Evolutionary conservation across 2,888 invertebrate species (phyloP).

Genomic region (Epistrophella euchroma): DNA sequence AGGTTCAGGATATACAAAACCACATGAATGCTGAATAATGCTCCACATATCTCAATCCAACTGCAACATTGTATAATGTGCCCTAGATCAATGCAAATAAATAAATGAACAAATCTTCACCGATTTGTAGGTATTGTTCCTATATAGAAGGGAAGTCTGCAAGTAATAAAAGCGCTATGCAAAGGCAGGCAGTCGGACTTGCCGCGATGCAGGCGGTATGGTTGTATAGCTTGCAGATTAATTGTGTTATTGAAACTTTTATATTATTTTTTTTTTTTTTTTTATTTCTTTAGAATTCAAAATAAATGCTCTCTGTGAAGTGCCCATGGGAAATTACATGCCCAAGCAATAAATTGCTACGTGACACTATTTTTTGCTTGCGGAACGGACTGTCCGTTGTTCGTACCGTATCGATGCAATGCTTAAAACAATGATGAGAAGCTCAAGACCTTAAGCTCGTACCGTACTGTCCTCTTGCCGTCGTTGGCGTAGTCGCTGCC

Average conservation of each 20-base stretch:
- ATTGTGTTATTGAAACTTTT: constrained; percentile 59
- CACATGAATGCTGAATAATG: constrained; percentile 11
- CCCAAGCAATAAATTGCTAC: constrained; percentile 63
- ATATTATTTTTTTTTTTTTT: neutral
- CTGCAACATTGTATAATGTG: constrained; percentile 32
- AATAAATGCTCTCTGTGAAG: constrained; percentile 53
- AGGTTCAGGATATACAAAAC: constrained; percentile 14
- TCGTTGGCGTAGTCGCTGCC: neutral
- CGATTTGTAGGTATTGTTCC: neutral
- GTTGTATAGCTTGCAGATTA: constrained; percentile 26
- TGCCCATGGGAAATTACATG: constrained; percentile 66
- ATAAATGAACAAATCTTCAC: constrained; percentile 17
- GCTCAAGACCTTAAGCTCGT: constrained; percentile 36
- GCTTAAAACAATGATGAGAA: constrained; percentile 39
- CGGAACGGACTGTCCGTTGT: constrained; percentile 35
- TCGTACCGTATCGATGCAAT: constrained; percentile 11
- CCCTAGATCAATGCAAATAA: constrained; percentile 32
- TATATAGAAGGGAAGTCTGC: neutral
- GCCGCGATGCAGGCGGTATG: neutral
- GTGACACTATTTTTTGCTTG: constrained; percentile 65
- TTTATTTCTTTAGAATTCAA: constrained; percentile 45
- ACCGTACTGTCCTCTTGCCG: constrained; percentile 7
- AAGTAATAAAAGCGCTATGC: neutral
- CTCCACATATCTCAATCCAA: constrained; percentile 12
- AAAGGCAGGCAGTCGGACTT: neutral